Conservation (phyloP, 2,113 vertebrate genomes). For the Okapia johnstoni region DNA sequence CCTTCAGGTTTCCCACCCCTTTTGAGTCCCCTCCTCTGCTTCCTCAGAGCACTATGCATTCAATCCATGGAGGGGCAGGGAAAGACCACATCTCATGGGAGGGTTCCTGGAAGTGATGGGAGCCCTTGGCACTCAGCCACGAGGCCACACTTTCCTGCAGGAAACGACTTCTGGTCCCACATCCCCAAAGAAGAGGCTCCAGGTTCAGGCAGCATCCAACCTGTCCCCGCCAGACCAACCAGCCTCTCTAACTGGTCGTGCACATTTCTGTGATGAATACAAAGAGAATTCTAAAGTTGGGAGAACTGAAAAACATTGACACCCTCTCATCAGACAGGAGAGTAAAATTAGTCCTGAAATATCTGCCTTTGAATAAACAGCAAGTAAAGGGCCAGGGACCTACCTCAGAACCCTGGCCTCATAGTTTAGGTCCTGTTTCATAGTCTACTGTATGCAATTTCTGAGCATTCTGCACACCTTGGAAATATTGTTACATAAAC, state of each 20-base stretch:
- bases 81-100: neutral
- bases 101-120: too few species aligned
- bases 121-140: neutral
- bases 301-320: neutral
- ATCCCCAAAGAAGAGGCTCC: neutral
- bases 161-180: accelerated
- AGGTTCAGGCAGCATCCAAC: neutral
- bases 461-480: too few species aligned
- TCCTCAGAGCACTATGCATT: neutral
- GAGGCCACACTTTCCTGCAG: neutral
- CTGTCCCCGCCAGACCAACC: too few species aligned
- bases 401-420: too few species aligned
- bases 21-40: accelerated
- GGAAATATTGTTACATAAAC: accelerated
- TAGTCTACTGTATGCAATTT: accelerated
- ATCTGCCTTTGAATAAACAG: neutral
- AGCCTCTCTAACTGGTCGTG: neutral
- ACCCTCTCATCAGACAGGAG: neutral
- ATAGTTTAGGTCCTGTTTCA: neutral
- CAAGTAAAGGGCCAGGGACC: too few species aligned
- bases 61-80: neutral
- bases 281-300: neutral
- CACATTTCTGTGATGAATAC: neutral
- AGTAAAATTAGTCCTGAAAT: neutral
- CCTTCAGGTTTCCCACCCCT: neutral